Conservation (phyloP, 2,888 invertebrate genomes). For the Dynastes hyllus region DNA sequence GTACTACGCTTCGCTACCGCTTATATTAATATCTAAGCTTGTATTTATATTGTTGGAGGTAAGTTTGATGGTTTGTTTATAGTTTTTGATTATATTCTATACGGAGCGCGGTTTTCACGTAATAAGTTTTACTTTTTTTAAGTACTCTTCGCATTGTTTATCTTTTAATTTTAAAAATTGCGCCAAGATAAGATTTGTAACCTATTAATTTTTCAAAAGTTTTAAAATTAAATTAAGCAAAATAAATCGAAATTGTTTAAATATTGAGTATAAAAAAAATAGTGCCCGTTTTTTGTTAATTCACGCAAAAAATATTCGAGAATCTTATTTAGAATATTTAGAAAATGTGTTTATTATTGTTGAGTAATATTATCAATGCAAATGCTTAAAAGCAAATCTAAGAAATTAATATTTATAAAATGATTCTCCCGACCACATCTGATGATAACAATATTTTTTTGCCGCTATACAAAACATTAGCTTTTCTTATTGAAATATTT, state of each 20-base stretch:
- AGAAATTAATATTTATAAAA: too few species aligned
- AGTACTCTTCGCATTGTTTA: not conserved
- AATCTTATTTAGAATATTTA: too few species aligned
- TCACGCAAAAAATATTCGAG: too few species aligned
- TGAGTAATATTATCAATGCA: too few species aligned
- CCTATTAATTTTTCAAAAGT: not conserved
- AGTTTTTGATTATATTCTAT: not conserved
- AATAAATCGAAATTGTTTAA: not conserved
- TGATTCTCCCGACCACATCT: too few species aligned
- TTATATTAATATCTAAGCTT: slow-evolving; percentile 31
- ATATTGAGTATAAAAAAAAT: too few species aligned
- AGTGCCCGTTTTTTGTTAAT: too few species aligned
- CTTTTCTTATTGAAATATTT: too few species aligned
- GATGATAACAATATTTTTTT: too few species aligned
- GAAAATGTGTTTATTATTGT: too few species aligned
- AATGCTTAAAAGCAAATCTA: too few species aligned
- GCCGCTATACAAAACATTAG: too few species aligned
- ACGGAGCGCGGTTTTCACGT: not conserved
- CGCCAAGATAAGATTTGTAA: not conserved
- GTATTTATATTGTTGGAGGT: slow-evolving; percentile 24
- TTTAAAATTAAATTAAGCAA: not conserved
- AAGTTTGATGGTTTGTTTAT: slow-evolving; percentile 18
- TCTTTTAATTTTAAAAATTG: not conserved
- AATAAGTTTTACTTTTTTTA: slow-evolving; percentile 5
- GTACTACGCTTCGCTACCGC: not conserved